Evolutionary conservation across 1,140 invertebrate genomes (phyloP).

Genomic region (Drosophila pallidifrons): DNA sequence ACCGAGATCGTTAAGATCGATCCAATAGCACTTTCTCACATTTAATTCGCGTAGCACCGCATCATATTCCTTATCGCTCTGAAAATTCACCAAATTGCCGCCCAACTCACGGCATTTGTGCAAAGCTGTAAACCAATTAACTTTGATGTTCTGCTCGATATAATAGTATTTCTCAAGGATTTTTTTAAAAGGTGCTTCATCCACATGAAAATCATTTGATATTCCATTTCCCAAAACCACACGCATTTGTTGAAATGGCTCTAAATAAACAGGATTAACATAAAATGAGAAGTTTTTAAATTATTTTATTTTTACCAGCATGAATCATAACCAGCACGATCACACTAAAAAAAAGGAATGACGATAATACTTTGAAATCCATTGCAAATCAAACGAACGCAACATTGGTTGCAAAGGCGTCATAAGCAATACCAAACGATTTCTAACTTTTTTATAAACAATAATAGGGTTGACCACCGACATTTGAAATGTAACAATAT

Average conservation of each 20-base stretch:
- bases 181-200: neutral
- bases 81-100: slow-evolving; percentile 18
- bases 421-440: neutral
- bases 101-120: slow-evolving; percentile 25
- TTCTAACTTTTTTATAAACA: neutral
- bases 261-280: neutral
- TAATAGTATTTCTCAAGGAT: slow-evolving; percentile 27
- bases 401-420: neutral
- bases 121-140: slow-evolving; percentile 27
- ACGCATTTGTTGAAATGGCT: neutral
- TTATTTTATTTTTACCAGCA: neutral
- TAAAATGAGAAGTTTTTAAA: neutral
- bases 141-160: neutral
- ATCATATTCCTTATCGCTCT: slow-evolving; percentile 5
- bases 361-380: neutral
- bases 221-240: neutral
- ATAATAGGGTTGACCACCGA: neutral
- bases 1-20: slow-evolving; percentile 6
- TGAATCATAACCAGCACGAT: neutral
- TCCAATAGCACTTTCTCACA: slow-evolving; percentile 1
- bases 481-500: neutral
- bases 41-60: neutral
- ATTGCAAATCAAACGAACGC: neutral
- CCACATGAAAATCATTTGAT: neutral
- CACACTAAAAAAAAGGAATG: neutral